Base-by-base conservation (phyloP, 1,140 invertebrate genomes). In the Marisa cornuarietis region DNA sequence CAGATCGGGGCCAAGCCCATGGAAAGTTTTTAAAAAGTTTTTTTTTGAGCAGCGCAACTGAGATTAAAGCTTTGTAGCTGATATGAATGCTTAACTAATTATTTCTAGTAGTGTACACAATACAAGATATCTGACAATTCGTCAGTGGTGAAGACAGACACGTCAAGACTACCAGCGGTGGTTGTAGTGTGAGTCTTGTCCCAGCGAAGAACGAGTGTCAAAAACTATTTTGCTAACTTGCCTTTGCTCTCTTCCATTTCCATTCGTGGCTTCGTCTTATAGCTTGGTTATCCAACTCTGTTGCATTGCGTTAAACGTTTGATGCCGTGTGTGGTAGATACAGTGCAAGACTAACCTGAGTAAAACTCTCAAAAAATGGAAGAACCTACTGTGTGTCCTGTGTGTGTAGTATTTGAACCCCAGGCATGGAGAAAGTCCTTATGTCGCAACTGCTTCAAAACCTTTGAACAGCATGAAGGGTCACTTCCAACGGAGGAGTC, bases 401-500 rank as follows among this genome's bases (percentile, higher is more conserved):
- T 87, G n/a, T 91, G 90, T 81, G 79, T 76, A n/a, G 84, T 81
- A 42, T 91, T 91, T 82, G 89, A 90, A 81, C 88, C 90, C 5
- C 90, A 90, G 78, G 83, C 88, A 31, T 91, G 88, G 87, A 81
- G 89, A 42, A 89, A 89, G 78, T 88, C 83, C 51, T 78, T 89
- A 51, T 91, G 90, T 84, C 87, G 84, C 79, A 90, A 90, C 80
- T 91, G 90, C 79, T 91, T 91, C 76, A 85, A 88, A 76, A 62
- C 83, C n/a, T 79, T 85, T 51, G 85, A 87, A 13, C 83, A 87
- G 79, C 88, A 90, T 63, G 72, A 63, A 0, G 76, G 14, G 79
- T 83, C 6, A 61, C 20, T 16, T 74, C 72, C 24, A 52, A 74
- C 31, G 22, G 42, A 14, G 72, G 52, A 22, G 31, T 42, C 26